Conservation (phyloP, 2,888 invertebrate species). For the Chirona hameri region DNA sequence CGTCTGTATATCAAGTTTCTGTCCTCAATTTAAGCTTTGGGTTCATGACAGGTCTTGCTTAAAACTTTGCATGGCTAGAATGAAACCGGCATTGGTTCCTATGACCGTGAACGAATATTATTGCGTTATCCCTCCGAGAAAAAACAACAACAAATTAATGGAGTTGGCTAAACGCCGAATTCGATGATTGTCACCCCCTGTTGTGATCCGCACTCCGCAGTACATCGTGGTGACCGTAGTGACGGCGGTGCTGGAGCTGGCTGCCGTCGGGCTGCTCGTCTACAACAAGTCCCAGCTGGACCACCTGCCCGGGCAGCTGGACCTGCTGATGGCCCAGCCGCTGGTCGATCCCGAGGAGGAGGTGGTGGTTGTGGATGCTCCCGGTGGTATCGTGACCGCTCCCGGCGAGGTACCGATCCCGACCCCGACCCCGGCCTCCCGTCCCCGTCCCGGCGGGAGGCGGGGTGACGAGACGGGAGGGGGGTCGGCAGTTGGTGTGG, state of each 20-base stretch:
- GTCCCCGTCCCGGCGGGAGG: neutral
- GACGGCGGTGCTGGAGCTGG: neutral
- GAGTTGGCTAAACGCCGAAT: too few relatives aligned
- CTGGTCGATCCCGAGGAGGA: neutral
- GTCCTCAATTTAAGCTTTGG: too few relatives aligned
- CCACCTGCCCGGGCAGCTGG: neutral
- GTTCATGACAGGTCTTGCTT: too few relatives aligned
- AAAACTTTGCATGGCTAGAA: too few relatives aligned
- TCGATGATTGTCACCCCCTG: neutral
- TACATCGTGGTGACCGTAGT: neutral
- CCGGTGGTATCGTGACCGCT: neutral
- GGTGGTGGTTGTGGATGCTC: neutral
- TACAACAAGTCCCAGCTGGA: slow-evolving; percentile 9
- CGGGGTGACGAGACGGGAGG: neutral
- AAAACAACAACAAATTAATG: too few relatives aligned
- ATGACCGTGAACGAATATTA: too few relatives aligned
- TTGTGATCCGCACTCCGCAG: neutral
- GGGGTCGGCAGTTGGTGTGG: neutral
- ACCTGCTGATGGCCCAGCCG: neutral
- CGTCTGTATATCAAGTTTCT: too few relatives aligned
- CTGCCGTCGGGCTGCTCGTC: slow-evolving; percentile 2
- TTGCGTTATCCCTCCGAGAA: too few relatives aligned
- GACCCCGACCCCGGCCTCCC: neutral
- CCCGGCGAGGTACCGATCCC: neutral
- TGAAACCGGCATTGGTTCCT: too few relatives aligned